Conservation (phyloP, 2,113 vertebrate genomes). For the Acrocephalus arundinaceus region DNA sequence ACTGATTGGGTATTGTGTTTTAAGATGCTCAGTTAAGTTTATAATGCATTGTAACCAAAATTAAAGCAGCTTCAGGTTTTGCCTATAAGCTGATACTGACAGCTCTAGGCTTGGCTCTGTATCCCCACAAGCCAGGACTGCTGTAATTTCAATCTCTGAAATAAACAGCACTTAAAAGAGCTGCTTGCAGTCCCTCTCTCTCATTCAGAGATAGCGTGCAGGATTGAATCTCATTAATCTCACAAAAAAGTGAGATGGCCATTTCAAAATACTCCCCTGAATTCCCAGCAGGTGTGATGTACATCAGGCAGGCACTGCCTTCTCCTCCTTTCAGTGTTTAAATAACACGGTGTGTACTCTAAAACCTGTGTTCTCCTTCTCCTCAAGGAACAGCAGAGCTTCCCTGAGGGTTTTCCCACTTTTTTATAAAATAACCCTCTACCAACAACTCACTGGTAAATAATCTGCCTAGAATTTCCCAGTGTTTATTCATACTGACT, state of each 20-base stretch:
- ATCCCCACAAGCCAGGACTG: no score
- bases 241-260: rapidly evolving
- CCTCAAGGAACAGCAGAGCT: not conserved
- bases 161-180: no score
- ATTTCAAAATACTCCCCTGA: rapidly evolving
- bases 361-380: not conserved
- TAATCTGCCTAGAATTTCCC: not conserved
- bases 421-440: not conserved
- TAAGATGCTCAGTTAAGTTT: no score
- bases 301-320: not conserved
- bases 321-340: not conserved
- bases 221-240: not conserved
- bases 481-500: not conserved
- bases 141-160: no score
- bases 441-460: not conserved
- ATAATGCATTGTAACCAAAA: no score
- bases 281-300: rapidly evolving
- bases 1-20: no score
- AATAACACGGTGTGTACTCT: rapidly evolving
- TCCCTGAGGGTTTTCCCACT: not conserved
- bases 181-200: no score
- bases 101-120: no score
- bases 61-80: no score
- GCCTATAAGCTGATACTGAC: no score
- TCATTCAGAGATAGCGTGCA: no score